Percentiles rank a stretch among this genome's conserved stretches.
Conservation (phyloP, 2,113 vertebrate species). For the Picathartes gymnocephalus region DNA sequence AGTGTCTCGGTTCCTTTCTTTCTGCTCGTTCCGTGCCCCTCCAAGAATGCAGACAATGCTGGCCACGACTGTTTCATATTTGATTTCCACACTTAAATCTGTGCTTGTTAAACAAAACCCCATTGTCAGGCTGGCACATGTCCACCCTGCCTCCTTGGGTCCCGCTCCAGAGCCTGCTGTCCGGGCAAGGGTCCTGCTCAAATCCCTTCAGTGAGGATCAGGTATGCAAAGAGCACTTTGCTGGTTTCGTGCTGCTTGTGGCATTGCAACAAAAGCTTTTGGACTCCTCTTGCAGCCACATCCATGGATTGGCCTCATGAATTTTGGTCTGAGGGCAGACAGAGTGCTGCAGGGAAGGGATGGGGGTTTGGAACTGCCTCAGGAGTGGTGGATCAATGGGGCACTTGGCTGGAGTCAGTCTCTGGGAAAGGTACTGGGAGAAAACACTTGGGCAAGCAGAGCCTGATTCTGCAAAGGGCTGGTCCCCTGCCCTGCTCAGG, state of each 20-base stretch:
- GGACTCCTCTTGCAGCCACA: neutral
- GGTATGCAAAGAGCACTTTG: neutral
- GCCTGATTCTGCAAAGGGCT: neutral
- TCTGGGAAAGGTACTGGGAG: neutral
- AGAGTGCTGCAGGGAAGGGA: neutral
- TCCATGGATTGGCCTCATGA: neutral
- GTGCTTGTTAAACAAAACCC: neutral
- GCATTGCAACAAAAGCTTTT: neutral
- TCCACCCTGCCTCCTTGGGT: neutral
- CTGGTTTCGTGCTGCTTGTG: neutral
- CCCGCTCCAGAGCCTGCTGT: neutral
- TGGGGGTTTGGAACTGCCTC: neutral
- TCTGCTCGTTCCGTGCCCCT: slow-evolving; percentile 38
- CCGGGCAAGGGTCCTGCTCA: neutral
- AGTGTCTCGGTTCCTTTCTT: slow-evolving; percentile 31
- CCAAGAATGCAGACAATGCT: slow-evolving; percentile 62
- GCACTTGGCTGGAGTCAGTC: neutral
- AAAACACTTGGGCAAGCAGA: neutral
- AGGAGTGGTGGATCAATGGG: neutral
- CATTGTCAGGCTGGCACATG: slow-evolving; percentile 1
- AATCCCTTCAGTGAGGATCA: neutral
- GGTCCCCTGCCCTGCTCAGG: neutral
- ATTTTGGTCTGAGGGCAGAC: neutral
- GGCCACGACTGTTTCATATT: slow-evolving; percentile 13
- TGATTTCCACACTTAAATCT: slow-evolving; percentile 39